A percentile compares a stretch with the other conserved stretches of the same genome.
Evolutionary conservation across 1,140 invertebrate genomes (phyloP).

Genomic region (Ectropis grisescens): DNA sequence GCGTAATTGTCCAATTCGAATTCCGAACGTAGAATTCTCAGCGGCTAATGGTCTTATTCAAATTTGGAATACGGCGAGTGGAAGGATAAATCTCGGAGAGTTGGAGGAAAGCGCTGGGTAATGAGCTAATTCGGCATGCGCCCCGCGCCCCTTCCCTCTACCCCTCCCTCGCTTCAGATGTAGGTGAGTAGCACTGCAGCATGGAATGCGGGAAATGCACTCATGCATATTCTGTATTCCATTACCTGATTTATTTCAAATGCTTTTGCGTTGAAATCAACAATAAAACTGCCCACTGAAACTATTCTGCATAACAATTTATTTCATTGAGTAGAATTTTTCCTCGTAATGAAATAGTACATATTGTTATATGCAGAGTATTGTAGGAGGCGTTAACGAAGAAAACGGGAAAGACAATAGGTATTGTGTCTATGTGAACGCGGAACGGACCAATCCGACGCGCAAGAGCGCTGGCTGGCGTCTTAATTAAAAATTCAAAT

Average conservation of each 20-base stretch:
- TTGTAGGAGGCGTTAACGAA: too few species aligned
- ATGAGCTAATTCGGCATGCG: conserved; percentile 39
- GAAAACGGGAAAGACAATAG: conserved; percentile 31
- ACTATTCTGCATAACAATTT: too few species aligned
- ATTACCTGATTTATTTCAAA: too few species aligned
- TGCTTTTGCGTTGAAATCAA: too few species aligned
- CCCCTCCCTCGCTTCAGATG: neutral
- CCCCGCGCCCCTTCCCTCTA: neutral
- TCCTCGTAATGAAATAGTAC: too few species aligned
- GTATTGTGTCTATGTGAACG: conserved; percentile 33
- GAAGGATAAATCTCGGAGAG: conserved; percentile 25
- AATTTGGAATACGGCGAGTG: conserved; percentile 24
- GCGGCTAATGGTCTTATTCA: conserved; percentile 24
- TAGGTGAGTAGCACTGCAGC: neutral
- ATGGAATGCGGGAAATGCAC: conserved; percentile 7
- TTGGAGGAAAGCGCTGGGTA: conserved; percentile 13
- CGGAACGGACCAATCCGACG: conserved; percentile 36
- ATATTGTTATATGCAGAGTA: too few species aligned
- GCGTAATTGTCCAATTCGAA: neutral
- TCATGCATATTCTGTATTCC: neutral
- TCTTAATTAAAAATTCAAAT: conserved; percentile 69
- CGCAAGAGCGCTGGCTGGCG: too few species aligned
- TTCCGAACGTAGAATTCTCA: conserved; percentile 6
- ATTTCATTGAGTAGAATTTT: too few species aligned
- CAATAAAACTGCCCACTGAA: too few species aligned